Base-by-base conservation (phyloP, 2,888 invertebrate species). In the Temnothorax unifasciatus region DNA sequence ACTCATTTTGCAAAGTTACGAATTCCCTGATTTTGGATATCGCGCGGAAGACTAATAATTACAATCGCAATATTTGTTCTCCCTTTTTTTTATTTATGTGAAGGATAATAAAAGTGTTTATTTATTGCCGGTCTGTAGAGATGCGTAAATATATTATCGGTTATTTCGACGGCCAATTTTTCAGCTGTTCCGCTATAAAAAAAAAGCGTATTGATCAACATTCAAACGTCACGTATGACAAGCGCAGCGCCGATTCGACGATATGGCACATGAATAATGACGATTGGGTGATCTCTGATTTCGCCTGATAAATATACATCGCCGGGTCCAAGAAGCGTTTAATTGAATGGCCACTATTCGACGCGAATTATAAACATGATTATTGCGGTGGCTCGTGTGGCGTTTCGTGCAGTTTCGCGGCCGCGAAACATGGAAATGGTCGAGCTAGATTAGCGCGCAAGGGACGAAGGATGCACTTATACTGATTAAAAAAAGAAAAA, bases 401-500 rank as follows among this genome's bases (percentile, higher is more conserved):
- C 71, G 79, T 73, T 79, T 73, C 79, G 61, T 81, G 73, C 79
- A 81, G 66, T 68, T 47, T 38, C 54, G 38, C 59, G 38, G 47
- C 59, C 59, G 71, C 79, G 73, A 50, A 50, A 59, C 73, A 47
- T 59, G 79, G 71, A 71, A 71, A 79, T 79, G 79, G 59, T 81
- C 79, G 79, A 47, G 73, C 38, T 81, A 71, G 79, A 79, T 79
- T 79, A 81, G 73, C 79, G 73, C 59, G 59, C 73, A 25, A 75
- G 57, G 66, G 87, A 87, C 74, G 88, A 69, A 85, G 84, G 85
- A 75, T 81, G 86, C 88, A 85, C 85, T 87, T 85, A 87, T 81
- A 64, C 82, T 82, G 82, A 89, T 90, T 88, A 83, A 85, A 83
- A 83, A 83, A 86, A 90, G 85, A 84, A 88, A 84, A 84, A 87